Evolutionary conservation across 2,888 invertebrate genomes (phyloP), one percentile per base, ranked within the genome.

Genomic region (Eupithecia pulchellata): DNA sequence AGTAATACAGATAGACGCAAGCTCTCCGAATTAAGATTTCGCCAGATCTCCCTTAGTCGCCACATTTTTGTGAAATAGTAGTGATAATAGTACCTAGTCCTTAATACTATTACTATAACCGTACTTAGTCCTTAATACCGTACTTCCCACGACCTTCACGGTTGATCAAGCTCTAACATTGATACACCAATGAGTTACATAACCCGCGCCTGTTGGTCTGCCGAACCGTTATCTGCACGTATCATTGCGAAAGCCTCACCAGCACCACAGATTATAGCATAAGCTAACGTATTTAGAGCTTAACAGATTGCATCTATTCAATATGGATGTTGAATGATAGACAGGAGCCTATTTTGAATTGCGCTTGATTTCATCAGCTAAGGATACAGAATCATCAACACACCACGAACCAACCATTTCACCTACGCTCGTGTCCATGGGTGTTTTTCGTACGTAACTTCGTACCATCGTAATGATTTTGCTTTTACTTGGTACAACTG

Each of bases 91-190:
- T 13, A 25, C 52, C 11, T 4, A 52, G 20, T 20, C n/a, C 52
- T 13, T 52, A 34, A 60, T 20, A 52, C 61, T 64, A 68, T 61
- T 29, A 47, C n/a, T n/a, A 25, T 52, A 25, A 52, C 25, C 20
- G 52, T 13, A 25, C 52, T 2, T 4, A 52, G 20, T 20, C n/a
- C 52, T 13, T 52, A 34, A 60, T 20, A 52, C 32, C 32, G 65
- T 67, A 71, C 71, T 84, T 84, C 86, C 79, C 85, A 83, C 79
- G 83, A 84, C 81, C 83, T 84, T 84, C 81, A 79, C 78, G 82
- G 77, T 80, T 80, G 83, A 83, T 82, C 80, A 79, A 66, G 76
- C 79, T 81, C 79, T 79, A 81, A 78, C 77, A 79, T 75, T 69
- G 68, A 69, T 69, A 71, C 71, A 29, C 63, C 66, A 70, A 72